Base-by-base conservation (phyloP, 2,113 vertebrate genomes). In the Podocnemis expansa region DNA sequence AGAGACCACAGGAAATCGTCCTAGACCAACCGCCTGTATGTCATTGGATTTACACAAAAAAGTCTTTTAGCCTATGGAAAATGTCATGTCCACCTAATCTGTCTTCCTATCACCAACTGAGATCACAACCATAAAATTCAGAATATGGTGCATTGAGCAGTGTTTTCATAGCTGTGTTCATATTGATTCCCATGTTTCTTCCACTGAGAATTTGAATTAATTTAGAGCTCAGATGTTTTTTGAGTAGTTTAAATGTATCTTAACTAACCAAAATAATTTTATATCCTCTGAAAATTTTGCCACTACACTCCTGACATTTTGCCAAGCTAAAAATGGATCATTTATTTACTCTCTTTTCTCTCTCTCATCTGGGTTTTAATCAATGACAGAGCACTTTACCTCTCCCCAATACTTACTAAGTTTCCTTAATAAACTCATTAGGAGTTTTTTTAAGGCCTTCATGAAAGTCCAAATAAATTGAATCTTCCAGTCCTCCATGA, bases 11-110 rank as follows among this genome's bases (percentile, higher is more conserved):
- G 16, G 51, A 52, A 16, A 16, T 52, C 51, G 17, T 52, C 51
- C 51, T 52, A 52, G 51, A 16, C 14, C 51, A 52, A 52, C 13
- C 51, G 14, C 14, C 14, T 52, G 13, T 16, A 52, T 16, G 14
- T 52, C n/a, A 78, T 27, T 0, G 0, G 7, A 80, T 22, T 81
- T n/a, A 5, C 41, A 75, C 5, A 5, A 41, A 25, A 14, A 25
- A 38, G 85, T 67, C 60, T 67, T n/a, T 67, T 79, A 11, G 9
- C 2, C 1, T 38, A 47, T 13, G 4, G 6, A 8, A 49, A 56
- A 88, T 88, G 27, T 76, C 21, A 82, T 45, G 41, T 43, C 21
- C 24, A 75, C 22, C 67, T 45, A 83, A 31, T 19, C 12, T 75
- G 47, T 5, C 21, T 75, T 2, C 83, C 14, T 91, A 5, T 7